Base-by-base conservation (phyloP, 2,113 vertebrate species). In the Halichoerus grypus region DNA sequence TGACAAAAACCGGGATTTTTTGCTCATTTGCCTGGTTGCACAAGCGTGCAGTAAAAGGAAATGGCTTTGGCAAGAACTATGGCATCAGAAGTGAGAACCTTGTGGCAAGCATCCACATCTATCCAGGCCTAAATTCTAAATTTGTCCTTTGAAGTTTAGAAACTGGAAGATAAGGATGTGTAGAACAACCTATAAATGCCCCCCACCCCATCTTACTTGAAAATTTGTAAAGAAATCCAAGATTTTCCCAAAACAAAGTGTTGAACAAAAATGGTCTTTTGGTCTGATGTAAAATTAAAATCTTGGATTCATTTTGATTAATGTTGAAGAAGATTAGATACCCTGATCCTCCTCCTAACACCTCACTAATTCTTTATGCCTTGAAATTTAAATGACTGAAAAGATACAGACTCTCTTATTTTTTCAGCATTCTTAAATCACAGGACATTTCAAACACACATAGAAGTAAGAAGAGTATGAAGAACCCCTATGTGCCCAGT, bases 181-280 rank as follows among this genome's bases (percentile, higher is more conserved):
- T 4, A 59, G 95, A 95, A 72, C 51, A 87, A 98, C 74, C 33
- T 22, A n/a, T 42, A 42, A 92, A 71, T 59, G 24, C 88, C 8
- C 42, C 55, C 55, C 33, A 31, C 33, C 42, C 42, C 42, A 46
- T 65, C 65, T 72, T 33, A 51, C 61, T 89, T 67, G 33, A 94
- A 92, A 95, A 74, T 42, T 42, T 94, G 28, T 42, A 91, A 76
- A 96, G 84, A 90, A 89, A 74, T 69, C 28, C 9, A 80, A 93
- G 77, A 69, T 33, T 93, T 74, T 87, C 36, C 28, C 42, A n/a
- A 80, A 93, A 79, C 33, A 90, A 90, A 97, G 74, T 65, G 21
- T 42, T 72, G 26, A 91, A 28, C 36, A 88, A 96, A 93, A 92
- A 84, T 19, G 49, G 36, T 51, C 55, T 95, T 97, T 74, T 0